A percentile compares a stretch with the other conserved stretches of the same genome.
These are phyloP conservation scores for Rosalia funebris DNA, from an alignment of 2,888 invertebrate species.

Conservation along the genomic window DNA sequence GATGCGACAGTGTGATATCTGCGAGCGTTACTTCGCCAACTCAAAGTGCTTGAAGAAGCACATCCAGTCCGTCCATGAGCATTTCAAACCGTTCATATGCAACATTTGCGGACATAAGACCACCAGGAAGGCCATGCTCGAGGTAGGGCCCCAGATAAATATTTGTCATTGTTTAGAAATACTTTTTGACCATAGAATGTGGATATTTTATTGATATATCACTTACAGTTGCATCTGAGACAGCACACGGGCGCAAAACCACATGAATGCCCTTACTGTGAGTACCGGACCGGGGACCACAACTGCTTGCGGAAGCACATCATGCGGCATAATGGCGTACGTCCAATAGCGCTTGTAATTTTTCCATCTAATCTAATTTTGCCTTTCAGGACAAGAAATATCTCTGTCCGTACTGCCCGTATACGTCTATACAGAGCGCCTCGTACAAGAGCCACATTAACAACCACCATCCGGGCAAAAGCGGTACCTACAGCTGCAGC, in stretches of 20 bases:
- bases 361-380: background rate
- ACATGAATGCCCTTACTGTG: conserved; percentile 75
- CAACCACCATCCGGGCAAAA: conserved; percentile 58
- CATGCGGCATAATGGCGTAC: conserved; percentile 70
- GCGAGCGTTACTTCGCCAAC: conserved; percentile 75
- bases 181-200: too few species aligned
- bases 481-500: conserved; percentile 66
- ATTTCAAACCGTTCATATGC: conserved; percentile 78
- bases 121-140: conserved; percentile 76
- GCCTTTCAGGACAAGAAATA: conserved; percentile 56
- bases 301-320: conserved; percentile 76
- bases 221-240: conserved; percentile 76
- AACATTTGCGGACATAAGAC: conserved; percentile 79
- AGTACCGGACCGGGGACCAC: conserved; percentile 78
- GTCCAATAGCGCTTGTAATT: too few species aligned
- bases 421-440: conserved; percentile 75
- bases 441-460: conserved; percentile 73
- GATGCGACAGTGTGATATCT: conserved; percentile 75
- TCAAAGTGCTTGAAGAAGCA: conserved; percentile 76
- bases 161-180: too few species aligned
- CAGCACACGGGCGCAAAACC: conserved; percentile 85
- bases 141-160: conserved; percentile 55
- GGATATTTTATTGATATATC: too few species aligned
- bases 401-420: conserved; percentile 75
- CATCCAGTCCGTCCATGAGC: conserved; percentile 77